Evolutionary conservation across 2,888 invertebrate genomes (phyloP).

Genomic region (Toxonevra muliebris): DNA sequence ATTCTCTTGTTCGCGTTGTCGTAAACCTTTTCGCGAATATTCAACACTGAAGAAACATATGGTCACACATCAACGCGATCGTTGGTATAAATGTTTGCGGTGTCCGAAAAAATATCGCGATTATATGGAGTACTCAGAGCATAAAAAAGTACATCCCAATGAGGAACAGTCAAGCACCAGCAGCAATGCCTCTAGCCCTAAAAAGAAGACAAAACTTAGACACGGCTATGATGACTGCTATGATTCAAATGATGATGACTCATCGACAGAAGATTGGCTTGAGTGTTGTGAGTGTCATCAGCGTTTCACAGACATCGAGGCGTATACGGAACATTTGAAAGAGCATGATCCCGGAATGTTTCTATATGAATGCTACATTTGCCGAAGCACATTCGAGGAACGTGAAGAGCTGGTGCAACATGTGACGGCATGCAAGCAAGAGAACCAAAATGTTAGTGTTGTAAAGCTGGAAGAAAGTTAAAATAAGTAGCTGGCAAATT

Average conservation of each 20-base stretch:
- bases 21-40: constrained; percentile 62
- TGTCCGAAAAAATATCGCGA: constrained; percentile 60
- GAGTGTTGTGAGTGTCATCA: constrained; percentile 61
- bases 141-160: constrained; percentile 52
- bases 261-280: constrained; percentile 53
- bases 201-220: constrained; percentile 30
- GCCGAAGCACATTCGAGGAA: constrained; percentile 48
- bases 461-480: no score
- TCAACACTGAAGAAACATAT: constrained; percentile 63
- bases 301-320: constrained; percentile 56
- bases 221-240: constrained; percentile 33
- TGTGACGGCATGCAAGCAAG: constrained; percentile 21
- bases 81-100: constrained; percentile 59
- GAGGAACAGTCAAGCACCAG: constrained; percentile 25
- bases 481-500: no score
- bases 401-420: constrained; percentile 47
- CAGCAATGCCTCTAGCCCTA: constrained; percentile 22
- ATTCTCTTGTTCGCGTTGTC: constrained; percentile 59
- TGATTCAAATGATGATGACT: constrained; percentile 53
- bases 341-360: constrained; percentile 51
- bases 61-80: constrained; percentile 61
- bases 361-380: constrained; percentile 50
- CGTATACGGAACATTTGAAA: constrained; percentile 58
- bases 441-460: neutral
- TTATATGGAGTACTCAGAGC: constrained; percentile 57